Base-by-base conservation (phyloP, 2,888 invertebrate genomes). In the Bruchidius siliquastri region DNA sequence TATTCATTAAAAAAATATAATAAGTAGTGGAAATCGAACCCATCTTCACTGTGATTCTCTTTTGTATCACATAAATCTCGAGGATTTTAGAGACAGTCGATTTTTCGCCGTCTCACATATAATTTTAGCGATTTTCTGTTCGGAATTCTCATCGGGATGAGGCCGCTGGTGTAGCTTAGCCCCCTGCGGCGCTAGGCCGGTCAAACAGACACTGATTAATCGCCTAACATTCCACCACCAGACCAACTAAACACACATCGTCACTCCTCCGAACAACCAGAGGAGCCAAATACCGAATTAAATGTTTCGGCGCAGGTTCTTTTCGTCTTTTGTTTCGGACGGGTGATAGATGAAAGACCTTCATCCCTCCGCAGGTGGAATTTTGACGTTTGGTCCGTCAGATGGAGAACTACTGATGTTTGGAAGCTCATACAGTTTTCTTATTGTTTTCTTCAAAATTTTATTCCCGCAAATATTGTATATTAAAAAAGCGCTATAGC, bases 131-230 rank as follows among this genome's bases (percentile, higher is more conserved):
- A 73, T 73, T 71, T 73, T 73, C 68, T 71, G 49, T 49, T 49
- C 49, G 18, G 18, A 49, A 4, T 49, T 18, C 49, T 49, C 49
- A 49, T 49, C 49, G 18, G 49, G 18, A 49, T 13, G 49, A 30
- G 8, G 49, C 49, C 49, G 49, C 18, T 18, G 49, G 49, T 49
- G 18, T 49, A 49, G 49, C 49, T 72, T 72, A 75, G 76, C 78
- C 79, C 77, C 81, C 81, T 73, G 76, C 21, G 68, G 79, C 71
- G 73, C 78, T 76, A 74, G 79, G 75, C 81, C 79, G 77, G 76
- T 80, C 82, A 84, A 84, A 82, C 76, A 84, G 84, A 82, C 83
- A 78, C 78, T 83, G 84, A 84, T 84, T 83, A 83, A 84, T 84
- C 80, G 79, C 78, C 76, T 79, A 78, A 80, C 83, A 84, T 84